These are phyloP conservation scores for Calameuta idolon DNA, from an alignment of 2,888 invertebrate species.

Conservation along the genomic window DNA sequence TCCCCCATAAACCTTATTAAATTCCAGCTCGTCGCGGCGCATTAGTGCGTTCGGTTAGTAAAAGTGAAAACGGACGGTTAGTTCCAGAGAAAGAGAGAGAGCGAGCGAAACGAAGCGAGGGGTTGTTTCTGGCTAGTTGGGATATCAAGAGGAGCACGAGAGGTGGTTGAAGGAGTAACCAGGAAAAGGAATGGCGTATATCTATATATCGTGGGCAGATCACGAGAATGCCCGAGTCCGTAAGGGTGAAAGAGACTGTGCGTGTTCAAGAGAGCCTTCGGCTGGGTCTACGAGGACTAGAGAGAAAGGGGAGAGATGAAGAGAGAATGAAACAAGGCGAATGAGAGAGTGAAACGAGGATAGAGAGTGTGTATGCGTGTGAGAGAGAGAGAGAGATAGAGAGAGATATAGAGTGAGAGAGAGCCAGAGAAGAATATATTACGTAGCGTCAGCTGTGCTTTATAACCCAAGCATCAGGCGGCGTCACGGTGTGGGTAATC, in stretches of 20 bases:
- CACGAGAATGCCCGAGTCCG: neutral
- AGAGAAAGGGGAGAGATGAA: slow-evolving; percentile 25
- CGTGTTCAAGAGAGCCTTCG: slow-evolving; percentile 40
- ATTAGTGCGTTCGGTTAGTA: neutral
- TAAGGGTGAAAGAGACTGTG: slow-evolving; percentile 40
- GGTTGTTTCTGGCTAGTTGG: neutral
- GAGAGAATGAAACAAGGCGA: slow-evolving; percentile 11
- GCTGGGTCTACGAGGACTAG: neutral
- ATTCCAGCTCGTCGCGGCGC: neutral
- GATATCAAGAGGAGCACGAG: neutral
- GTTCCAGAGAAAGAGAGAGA: neutral
- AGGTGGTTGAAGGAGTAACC: neutral
- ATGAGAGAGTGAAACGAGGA: slow-evolving; percentile 15
- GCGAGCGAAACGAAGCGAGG: neutral
- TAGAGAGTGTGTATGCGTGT: neutral
- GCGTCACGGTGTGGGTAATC: slow-evolving; percentile 52
- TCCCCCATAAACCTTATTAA: neutral
- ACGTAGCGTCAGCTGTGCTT: slow-evolving; percentile 61
- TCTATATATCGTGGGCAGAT: neutral
- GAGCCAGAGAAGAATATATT: slow-evolving; percentile 51
- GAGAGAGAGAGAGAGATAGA: slow-evolving; percentile 16
- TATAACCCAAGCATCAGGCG: slow-evolving; percentile 55
- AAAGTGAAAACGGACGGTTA: slow-evolving; percentile 1
- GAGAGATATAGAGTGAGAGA: neutral
- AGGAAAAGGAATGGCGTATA: neutral